Percentiles rank a stretch among this genome's conserved stretches.
Conservation (phyloP, 2,888 invertebrate species). For the Sarcophaga subvicina region DNA sequence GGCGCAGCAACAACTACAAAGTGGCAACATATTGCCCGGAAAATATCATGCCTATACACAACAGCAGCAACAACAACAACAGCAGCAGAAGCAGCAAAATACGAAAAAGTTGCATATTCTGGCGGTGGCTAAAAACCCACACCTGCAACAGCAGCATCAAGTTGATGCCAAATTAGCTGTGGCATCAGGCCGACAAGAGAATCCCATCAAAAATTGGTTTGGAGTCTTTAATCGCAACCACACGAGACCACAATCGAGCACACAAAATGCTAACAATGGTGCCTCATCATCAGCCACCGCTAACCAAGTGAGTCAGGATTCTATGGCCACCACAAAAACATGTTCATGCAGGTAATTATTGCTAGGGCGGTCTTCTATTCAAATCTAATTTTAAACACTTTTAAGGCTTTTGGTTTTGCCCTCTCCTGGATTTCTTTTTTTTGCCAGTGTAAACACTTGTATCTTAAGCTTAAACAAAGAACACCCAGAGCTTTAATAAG, state of each 20-base stretch:
- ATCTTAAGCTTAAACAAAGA: no score
- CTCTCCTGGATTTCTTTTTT: no score
- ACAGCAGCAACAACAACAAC: conserved; percentile 51
- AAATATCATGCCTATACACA: conserved; percentile 78
- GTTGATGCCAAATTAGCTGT: conserved; percentile 1
- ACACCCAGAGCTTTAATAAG: no score
- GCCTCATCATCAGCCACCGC: conserved; percentile 31
- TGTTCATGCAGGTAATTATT: conserved; percentile 78
- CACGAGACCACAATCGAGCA: conserved; percentile 80
- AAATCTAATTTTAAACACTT: no score
- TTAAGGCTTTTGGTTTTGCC: no score
- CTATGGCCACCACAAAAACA: conserved; percentile 69
- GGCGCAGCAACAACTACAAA: neutral
- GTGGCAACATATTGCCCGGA: conserved; percentile 72
- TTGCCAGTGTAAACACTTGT: no score
- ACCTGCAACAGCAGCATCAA: conserved; percentile 36
- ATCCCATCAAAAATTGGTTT: conserved; percentile 83
- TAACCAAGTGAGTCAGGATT: conserved; percentile 67
- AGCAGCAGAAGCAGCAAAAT: neutral
- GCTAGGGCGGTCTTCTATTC: no score
- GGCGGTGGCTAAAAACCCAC: conserved; percentile 41
- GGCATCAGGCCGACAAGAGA: conserved; percentile 72
- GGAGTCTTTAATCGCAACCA: conserved; percentile 85
- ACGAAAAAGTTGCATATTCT: conserved; percentile 50
- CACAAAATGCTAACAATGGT: conserved; percentile 51